Base-by-base conservation (phyloP, 2,113 vertebrate genomes). In the Nycticorax nycticorax region DNA sequence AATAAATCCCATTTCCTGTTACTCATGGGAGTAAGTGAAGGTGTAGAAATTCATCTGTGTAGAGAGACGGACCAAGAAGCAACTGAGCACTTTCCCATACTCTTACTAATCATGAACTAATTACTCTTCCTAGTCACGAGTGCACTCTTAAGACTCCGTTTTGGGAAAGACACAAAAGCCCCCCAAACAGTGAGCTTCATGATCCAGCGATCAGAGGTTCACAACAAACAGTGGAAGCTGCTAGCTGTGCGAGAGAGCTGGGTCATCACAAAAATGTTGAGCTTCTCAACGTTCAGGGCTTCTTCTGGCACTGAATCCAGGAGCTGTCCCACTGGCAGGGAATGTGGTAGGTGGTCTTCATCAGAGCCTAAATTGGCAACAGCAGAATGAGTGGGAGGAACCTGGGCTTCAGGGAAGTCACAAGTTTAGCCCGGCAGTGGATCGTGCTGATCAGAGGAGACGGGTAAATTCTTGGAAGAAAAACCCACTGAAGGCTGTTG, bases 1-100 rank as follows among this genome's bases (percentile, higher is more conserved):
- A 71, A 30, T 19, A 67, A 56, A 60, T 79, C 26, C 91, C 33
- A 72, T 57, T 95, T 96, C 92, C 96, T 95, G 83, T 89, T 82
- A 80, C 39, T 93, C 73, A 33, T 1, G 8, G 53, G 53, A 41
- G 30, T 60, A 85, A 86, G 52, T 57, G 72, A 78, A 84, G 82
- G 60, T 57, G 27, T 39, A 85, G 88, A 88, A 93, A 88, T 74
- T 32, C 20, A 35, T 63, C 39, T 30, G 1, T 41, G 47, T 14
- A 17, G 68, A 62, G 8, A 86, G 47, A n/a, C 68, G 50, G 72
- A 50, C 24, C 68, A 43, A 33, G 39, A 57, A 57, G 43, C 0
- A 0, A 5, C 24, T 10, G 56, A 81, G 50, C 18, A 75, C 43
- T 63, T 94, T 27, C 60, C 41, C 83, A 23, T 50, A 3, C 24